Conservation (phyloP, 2,113 vertebrate genomes). For the Himantopus leucocephalus region DNA sequence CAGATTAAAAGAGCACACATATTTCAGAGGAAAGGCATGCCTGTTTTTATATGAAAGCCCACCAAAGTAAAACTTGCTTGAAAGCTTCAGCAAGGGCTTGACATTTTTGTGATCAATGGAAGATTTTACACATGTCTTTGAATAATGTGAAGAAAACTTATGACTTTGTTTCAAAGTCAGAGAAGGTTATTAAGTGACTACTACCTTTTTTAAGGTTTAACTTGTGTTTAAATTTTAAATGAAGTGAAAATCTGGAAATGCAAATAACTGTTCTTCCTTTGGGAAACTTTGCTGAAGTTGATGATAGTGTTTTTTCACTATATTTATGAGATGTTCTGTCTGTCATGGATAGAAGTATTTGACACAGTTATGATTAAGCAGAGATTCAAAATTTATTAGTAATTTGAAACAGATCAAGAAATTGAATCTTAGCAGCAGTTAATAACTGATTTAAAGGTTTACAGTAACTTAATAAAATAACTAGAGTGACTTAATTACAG, state of each 20-base stretch:
- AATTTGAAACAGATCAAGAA: too few species aligned
- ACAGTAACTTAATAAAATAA: too few species aligned
- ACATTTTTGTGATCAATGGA: not conserved
- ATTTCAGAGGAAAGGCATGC: not conserved
- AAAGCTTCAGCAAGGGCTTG: not conserved
- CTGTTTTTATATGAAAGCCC: not conserved
- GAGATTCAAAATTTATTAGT: too few species aligned
- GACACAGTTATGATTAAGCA: too few species aligned
- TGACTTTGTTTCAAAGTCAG: not conserved
- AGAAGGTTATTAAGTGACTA: not conserved
- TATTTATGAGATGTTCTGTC: not conserved
- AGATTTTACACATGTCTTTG: fast-evolving
- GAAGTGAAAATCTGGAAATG: not conserved
- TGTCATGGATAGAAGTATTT: too few species aligned
- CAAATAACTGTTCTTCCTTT: not conserved
- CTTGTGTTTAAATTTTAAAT: not conserved
- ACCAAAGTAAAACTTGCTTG: not conserved
- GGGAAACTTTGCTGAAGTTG: not conserved
- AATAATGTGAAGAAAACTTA: not conserved
- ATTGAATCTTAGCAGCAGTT: too few species aligned
- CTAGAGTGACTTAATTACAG: too few species aligned
- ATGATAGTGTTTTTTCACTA: not conserved
- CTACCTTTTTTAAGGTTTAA: not conserved
- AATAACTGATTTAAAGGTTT: too few species aligned
- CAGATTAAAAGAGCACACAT: not conserved